A percentile compares a stretch with the other conserved stretches of the same genome.
Conservation (phyloP, 2,113 vertebrate genomes). For the Lepus timidus region DNA sequence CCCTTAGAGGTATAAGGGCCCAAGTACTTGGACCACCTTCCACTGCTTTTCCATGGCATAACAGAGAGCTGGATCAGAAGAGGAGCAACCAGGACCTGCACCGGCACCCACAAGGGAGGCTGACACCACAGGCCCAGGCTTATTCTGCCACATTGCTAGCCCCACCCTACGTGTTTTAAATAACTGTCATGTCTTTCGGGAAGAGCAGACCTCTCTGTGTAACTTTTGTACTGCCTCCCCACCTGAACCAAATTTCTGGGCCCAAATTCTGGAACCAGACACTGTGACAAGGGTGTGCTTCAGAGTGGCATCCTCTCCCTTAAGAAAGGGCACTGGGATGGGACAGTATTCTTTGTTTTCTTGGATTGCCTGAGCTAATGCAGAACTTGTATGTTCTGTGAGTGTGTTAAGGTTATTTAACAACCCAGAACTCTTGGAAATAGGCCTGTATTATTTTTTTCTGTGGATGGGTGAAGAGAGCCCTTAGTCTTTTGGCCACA, state of each 20-base stretch:
- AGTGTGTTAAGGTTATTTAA: not conserved
- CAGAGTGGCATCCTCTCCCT: not conserved
- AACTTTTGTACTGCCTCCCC: not conserved
- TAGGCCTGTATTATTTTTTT: no score
- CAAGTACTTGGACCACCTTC: no score
- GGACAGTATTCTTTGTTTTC: not conserved
- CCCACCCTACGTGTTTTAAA: not conserved
- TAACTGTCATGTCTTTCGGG: not conserved
- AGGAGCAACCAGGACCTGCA: no score
- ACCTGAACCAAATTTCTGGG: not conserved
- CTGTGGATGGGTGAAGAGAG: not conserved
- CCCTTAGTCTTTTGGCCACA: not conserved
- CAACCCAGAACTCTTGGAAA: not conserved
- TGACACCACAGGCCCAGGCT: no score
- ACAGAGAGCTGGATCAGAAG: no score
- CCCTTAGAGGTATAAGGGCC: no score
- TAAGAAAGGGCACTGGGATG: not conserved
- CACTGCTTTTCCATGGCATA: no score
- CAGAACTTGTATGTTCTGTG: not conserved
- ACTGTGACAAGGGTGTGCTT: not conserved
- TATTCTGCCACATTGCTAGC: not conserved
- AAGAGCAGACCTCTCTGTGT: not conserved
- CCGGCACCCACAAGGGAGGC: no score
- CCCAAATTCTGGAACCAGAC: not conserved
- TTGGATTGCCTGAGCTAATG: not conserved